Base-by-base conservation (phyloP, 1,140 invertebrate species). In the Rhizoglyphus robini region DNA sequence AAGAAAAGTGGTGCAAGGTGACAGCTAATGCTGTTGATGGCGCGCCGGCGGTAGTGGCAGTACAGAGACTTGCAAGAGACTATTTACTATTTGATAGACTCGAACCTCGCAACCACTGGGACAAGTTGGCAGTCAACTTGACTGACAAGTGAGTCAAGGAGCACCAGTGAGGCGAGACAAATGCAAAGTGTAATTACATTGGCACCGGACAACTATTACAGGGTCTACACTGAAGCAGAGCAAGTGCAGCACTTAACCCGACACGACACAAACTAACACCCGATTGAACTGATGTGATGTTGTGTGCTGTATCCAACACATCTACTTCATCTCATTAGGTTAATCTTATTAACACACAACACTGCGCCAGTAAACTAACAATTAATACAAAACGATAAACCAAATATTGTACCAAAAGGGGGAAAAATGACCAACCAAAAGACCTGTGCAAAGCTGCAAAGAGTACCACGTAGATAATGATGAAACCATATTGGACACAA, bases 371-470 rank as follows among this genome's bases (percentile, higher is more conserved):
- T 54, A 54, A 54, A 11, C 15, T 11, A 54, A 54, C 51, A 54
- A 54, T 54, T 54, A 54, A 54, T 54, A 23, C 51, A 54, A 54
- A 54, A 54, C 23, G 8, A 54, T 11, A 15, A n/a, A n/a, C n/a
- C n/a, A n/a, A n/a, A n/a, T n/a, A n/a, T n/a, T n/a, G n/a, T n/a
- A n/a, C n/a, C n/a, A n/a, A n/a, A n/a, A n/a, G n/a, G n/a, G n/a
- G n/a, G n/a, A n/a, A n/a, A n/a, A 18, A 41, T 41, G 8, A 41
- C 18, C 36, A 41, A 41, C 36, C 36, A 41, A 41, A 41, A 41
- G 15, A 23, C 23, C 15, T 46, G 41, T 46, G 41, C 23, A 23
- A 15, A 32, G 23, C 8, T 54, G 8, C 8, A 32, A 8, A 32
- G 31, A 54, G 23, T 8, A 54, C 23, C 8, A 20, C 15, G 20